Base-by-base conservation (phyloP, 2,113 vertebrate genomes). In the zebrafish (Danio rerio) region DNA sequence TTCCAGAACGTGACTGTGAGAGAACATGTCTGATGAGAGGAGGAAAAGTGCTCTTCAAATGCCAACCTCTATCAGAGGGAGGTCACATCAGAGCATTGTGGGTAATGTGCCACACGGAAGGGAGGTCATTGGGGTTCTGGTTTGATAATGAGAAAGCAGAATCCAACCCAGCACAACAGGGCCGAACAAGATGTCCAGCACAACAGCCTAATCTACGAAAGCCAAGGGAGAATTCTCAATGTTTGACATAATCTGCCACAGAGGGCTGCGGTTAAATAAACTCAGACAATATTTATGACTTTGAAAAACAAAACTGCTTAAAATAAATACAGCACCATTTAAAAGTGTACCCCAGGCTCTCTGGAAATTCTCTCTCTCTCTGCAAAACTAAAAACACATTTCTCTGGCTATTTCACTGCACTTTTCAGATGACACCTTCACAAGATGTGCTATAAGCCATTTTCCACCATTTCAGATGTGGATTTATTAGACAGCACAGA, bases 31-130 rank as follows among this genome's bases (percentile, higher is more conserved):
- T 72, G 45, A 74, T 53, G 56, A 53, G 70, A 31, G 15, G 59
- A 81, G 80, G 59, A 63, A 47, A 74, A 62, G 56, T 71, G 79
- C 68, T 61, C 72, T 75, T 61, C 52, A 70, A 71, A 61, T 72
- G 20, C 21, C 71, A 73, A 63, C 70, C 80, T 74, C 70, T 58
- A 81, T 81, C 80, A 81, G 47, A 73, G 69, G 21, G 50, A 81
- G 80, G 59, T 81, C 80, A 74, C 58, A 42, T 72, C 21, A 65
- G 70, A 81, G 49, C 45, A 53, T 73, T 73, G 70, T 65, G 69
- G 80, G 70, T 63, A 81, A 63, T 77, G 74, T 81, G 58, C 69
- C 80, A 73, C 45, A 81, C 43, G 18, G 70, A 21, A 63, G 80
- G n/a, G n/a, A 81, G 70, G 80, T 81, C 58, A 74, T 47, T 15